Base-by-base conservation (phyloP, 2,888 invertebrate genomes). In the Listrodromus nycthemerus region DNA sequence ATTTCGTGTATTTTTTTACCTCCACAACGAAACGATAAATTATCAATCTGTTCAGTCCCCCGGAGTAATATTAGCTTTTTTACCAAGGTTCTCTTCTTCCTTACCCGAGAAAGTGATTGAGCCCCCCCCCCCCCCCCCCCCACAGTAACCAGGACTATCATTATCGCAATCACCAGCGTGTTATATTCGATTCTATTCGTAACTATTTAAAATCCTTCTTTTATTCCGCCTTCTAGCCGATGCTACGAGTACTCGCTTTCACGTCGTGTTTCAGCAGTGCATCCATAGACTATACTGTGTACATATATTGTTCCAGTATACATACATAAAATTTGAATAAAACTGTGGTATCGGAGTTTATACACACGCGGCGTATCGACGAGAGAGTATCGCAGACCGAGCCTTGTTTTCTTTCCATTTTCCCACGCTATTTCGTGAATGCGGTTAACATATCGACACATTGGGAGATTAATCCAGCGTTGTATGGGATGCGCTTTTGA, bases 271-370 rank as follows among this genome's bases (percentile, higher is more conserved):
- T 61, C 24, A 30, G n/a, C 58, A 13, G 58, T 61, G 13, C 30
- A 30, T 61, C 16, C 30, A 16, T 6, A 6, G 27, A 30, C 58
- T 24, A 24, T 61, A 61, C 1, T 16, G 58, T 27, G 27, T 27
- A 61, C 58, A 61, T 16, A 16, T n/a, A 5, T 30, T 27, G 27
- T 1, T 16, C 30, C 27, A 61, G 27, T 27, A 61, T 61, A 27
- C n/a, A 80, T 83, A 75, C 83, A 83, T 80, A 80, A 80, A 61
- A 83, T 83, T 83, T 83, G 83, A 80, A 83, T 83, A 76, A 76
- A 83, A 83, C 66, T 79, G 75, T 79, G 61, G 70, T 80, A 83
- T 80, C 83, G 71, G 50, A 52, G 70, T 77, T 75, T 79, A 82
- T 70, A 78, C 78, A 82, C 81, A 77, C 58, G 30, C 16, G 16